Percentiles rank a stretch among this genome's conserved stretches.
Evolutionary conservation across 2,888 invertebrate genomes (phyloP).

Genomic region (Tricholauxania praeusta): DNA sequence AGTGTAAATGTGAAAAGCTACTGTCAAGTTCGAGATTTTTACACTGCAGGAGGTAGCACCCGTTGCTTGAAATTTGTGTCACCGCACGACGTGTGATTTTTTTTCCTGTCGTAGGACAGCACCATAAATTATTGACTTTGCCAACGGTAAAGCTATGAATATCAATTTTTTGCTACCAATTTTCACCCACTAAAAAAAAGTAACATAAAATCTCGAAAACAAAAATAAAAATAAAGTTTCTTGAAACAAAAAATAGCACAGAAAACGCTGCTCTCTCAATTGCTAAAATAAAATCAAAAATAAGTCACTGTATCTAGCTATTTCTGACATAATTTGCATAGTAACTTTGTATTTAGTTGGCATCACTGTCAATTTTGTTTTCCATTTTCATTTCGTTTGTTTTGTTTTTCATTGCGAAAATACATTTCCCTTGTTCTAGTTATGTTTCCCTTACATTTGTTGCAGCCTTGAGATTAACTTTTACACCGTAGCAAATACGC

Average conservation of each 20-base stretch:
- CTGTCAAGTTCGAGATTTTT: too few species aligned
- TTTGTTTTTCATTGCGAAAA: not conserved
- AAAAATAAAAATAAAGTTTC: not conserved
- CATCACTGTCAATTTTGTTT: slow-evolving; percentile 1
- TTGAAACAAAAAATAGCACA: not conserved
- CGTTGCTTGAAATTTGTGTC: too few species aligned
- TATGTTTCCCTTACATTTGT: not conserved
- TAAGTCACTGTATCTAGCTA: too few species aligned
- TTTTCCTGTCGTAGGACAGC: too few species aligned
- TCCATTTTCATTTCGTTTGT: not conserved
- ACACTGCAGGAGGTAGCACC: too few species aligned
- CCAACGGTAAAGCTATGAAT: too few species aligned
- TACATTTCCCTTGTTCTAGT: slow-evolving; percentile 2
- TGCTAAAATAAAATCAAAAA: too few species aligned
- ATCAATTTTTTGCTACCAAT: too few species aligned
- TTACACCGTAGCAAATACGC: not conserved
- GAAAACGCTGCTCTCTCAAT: not conserved
- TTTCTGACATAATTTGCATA: too few species aligned
- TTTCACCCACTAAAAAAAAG: not conserved
- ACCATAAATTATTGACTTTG: too few species aligned
- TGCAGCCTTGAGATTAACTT: slow-evolving; percentile 20
- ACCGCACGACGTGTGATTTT: too few species aligned
- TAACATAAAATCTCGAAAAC: not conserved
- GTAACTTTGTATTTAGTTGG: not conserved
- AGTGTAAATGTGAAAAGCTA: too few species aligned